Conservation (phyloP, 2,888 invertebrate genomes). For the Agrotis puta region DNA sequence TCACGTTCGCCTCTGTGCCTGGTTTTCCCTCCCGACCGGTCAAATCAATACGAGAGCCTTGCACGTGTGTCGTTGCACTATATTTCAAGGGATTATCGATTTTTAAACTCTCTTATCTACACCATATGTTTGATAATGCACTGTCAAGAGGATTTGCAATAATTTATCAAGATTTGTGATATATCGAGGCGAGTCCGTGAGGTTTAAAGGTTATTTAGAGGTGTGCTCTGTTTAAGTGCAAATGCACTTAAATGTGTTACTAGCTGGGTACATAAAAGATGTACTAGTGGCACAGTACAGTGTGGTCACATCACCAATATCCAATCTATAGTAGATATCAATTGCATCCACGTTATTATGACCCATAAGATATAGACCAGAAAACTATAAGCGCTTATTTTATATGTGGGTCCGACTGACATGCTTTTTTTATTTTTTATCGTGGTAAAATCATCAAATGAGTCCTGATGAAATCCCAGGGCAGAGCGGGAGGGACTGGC, state of each 20-base stretch:
- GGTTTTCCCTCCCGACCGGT: not conserved
- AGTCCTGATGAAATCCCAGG: no score
- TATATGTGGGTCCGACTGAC: not conserved
- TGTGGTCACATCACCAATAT: no score
- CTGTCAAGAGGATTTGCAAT: slow-evolving; percentile 29
- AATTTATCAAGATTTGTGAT: slow-evolving; percentile 2
- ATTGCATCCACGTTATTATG: no score
- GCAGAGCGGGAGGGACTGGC: no score
- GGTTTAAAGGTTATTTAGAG: slow-evolving; percentile 29
- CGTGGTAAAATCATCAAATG: no score
- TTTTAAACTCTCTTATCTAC: slow-evolving; percentile 5
- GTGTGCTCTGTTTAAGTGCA: slow-evolving; percentile 10
- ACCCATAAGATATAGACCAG: no score
- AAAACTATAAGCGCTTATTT: no score
- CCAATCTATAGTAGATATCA: no score
- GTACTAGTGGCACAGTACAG: not conserved
- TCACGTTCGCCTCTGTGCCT: not conserved
- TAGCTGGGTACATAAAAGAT: not conserved
- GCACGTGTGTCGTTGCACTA: slow-evolving; percentile 3
- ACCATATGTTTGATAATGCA: slow-evolving; percentile 16
- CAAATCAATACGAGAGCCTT: slow-evolving; percentile 18
- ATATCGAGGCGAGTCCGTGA: not conserved
- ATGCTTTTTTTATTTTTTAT: no score
- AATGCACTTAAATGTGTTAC: not conserved
- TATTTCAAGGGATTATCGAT: slow-evolving; percentile 17